These are phyloP conservation scores for Poicephalus gulielmi DNA, from an alignment of 2,113 vertebrate genomes.

Conservation along the genomic window DNA sequence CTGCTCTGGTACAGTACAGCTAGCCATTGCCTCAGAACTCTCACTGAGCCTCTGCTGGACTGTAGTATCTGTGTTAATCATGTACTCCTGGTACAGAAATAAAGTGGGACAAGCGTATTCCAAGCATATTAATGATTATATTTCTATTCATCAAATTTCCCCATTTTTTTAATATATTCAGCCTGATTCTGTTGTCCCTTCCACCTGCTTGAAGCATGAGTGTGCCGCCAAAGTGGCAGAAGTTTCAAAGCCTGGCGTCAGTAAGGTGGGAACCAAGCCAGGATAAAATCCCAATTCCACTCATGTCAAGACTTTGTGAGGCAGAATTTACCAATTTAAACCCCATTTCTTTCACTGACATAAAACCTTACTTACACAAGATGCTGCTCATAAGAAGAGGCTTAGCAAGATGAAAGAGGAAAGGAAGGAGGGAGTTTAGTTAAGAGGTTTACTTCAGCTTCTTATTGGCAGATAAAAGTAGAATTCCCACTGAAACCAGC, in stretches of 20 bases:
- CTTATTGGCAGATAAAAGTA: slow-evolving; percentile 34
- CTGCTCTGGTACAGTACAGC: background rate
- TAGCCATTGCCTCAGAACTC: background rate
- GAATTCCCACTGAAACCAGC: background rate
- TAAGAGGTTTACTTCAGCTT: slow-evolving; percentile 6
- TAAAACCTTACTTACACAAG: background rate
- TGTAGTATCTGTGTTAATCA: background rate
- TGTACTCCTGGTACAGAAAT: background rate
- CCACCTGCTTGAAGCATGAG: background rate
- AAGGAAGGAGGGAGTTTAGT: background rate
- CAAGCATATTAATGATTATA: background rate
- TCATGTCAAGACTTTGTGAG: background rate
- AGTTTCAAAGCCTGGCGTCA: background rate
- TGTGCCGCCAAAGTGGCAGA: background rate
- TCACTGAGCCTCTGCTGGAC: background rate
- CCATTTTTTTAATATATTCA: background rate
- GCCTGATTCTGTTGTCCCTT: background rate
- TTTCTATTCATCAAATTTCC: background rate
- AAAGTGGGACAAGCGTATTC: background rate
- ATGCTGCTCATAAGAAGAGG: background rate
- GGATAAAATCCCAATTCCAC: background rate
- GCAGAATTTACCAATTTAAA: background rate
- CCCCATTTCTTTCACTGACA: background rate
- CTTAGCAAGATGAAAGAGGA: background rate
- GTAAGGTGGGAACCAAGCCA: background rate